A percentile compares a stretch with the other conserved stretches of the same genome.
These are phyloP conservation scores for Phalera bucephala DNA, from an alignment of 2,888 invertebrate species.

Conservation along the genomic window DNA sequence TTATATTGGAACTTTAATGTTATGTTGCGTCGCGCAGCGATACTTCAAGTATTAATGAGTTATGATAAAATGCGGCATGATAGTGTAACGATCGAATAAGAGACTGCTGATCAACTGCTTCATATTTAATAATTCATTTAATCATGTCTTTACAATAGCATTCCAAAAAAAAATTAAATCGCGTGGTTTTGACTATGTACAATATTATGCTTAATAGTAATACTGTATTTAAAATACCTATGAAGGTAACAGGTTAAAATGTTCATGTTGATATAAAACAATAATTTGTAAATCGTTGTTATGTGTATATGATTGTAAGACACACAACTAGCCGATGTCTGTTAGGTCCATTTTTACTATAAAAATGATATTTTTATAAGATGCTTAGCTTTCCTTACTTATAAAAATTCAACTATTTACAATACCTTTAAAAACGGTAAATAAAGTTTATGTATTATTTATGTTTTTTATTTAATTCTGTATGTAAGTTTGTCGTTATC, in stretches of 20 bases:
- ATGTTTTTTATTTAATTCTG: constrained; percentile 28
- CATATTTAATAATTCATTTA: constrained; percentile 30
- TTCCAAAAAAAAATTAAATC: constrained; percentile 37
- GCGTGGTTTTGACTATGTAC: constrained; percentile 12
- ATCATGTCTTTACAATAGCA: constrained; percentile 42
- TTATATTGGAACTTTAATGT: constrained; percentile 25
- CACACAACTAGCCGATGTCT: constrained; percentile 62
- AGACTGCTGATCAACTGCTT: constrained; percentile 37
- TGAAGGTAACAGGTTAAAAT: constrained; percentile 10
- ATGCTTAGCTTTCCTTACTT: constrained; percentile 80
- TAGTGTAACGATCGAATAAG: constrained; percentile 18
- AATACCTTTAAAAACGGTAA: constrained; percentile 67
- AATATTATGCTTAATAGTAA: constrained; percentile 10
- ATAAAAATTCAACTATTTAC: constrained; percentile 78
- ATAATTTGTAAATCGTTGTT: constrained; percentile 29
- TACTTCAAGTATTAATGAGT: constrained; percentile 14
- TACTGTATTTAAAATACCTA: constrained; percentile 8
- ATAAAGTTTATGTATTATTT: constrained; percentile 74
- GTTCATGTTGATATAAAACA: constrained; percentile 24
- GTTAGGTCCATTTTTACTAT: constrained; percentile 65
- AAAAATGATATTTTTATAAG: constrained; percentile 78
- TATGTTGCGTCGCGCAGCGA: constrained; percentile 11
- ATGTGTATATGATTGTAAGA: constrained; percentile 38
- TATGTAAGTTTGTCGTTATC: too few species aligned
- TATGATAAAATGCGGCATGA: constrained; percentile 18